phyloP scores from a whole-genome alignment of 1,140 invertebrate genomes.

The Pseudomyrmex cubaensis region DNA sequence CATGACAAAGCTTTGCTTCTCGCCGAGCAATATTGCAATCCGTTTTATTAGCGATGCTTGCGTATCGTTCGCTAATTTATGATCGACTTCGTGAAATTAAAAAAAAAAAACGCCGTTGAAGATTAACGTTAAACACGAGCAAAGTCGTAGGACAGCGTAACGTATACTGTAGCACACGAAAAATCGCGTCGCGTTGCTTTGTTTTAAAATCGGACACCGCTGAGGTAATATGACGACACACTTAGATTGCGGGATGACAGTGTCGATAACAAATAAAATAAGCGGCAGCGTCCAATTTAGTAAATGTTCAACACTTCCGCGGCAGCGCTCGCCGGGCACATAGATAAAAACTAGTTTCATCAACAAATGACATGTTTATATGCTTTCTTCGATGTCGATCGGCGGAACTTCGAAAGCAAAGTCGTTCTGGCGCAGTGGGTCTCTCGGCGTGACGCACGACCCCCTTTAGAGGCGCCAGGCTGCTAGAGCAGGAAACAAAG shows the following conservation, averaged over 20 bases:
- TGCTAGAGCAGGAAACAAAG: conserved; percentile 61
- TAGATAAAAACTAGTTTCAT: conserved; percentile 64
- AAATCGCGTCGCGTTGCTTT: conserved; percentile 4
- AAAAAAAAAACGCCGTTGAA: neutral
- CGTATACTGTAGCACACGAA: neutral
- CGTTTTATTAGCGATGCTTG: neutral
- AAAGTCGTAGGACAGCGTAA: neutral
- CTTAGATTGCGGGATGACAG: conserved; percentile 33
- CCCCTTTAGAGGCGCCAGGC: conserved; percentile 72
- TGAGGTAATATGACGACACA: neutral
- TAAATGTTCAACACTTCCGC: conserved; percentile 58
- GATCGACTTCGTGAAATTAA: neutral
- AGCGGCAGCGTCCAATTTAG: conserved; percentile 53
- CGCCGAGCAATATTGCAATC: conserved; percentile 31
- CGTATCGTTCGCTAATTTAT: neutral
- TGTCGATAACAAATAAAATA: conserved; percentile 60
- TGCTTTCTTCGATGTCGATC: conserved; percentile 67
- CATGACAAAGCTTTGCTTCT: conserved; percentile 36
- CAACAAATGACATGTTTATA: conserved; percentile 73
- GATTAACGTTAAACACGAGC: neutral
- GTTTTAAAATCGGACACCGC: conserved; percentile 2
- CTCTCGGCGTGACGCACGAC: conserved; percentile 70
- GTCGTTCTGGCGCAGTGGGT: conserved; percentile 67
- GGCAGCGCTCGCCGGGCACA: neutral
- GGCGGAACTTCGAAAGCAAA: conserved; percentile 68